These are phyloP conservation scores for Choristoneura fumiferana DNA, from an alignment of 1,140 invertebrate genomes.

Conservation along the genomic window DNA sequence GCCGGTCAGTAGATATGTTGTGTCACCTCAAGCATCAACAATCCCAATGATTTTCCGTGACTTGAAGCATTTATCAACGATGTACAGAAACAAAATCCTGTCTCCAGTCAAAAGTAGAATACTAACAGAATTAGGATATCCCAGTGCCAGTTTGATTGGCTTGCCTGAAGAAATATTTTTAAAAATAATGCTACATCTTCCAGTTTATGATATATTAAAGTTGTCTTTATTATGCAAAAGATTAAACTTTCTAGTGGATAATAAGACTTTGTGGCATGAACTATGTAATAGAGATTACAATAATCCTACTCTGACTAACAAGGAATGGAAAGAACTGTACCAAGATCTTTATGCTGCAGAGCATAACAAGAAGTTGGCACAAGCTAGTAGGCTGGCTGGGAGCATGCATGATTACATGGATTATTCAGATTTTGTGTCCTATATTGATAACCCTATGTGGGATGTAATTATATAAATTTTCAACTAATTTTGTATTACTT, in stretches of 20 bases:
- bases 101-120: conserved; percentile 58
- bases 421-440: conserved; percentile 45
- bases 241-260: conserved; percentile 38
- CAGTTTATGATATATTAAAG: conserved; percentile 45
- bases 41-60: conserved; percentile 61
- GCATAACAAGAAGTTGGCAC: conserved; percentile 30
- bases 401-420: conserved; percentile 47
- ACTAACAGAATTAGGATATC: conserved; percentile 52
- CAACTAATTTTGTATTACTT: background rate
- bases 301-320: conserved; percentile 21
- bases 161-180: conserved; percentile 61
- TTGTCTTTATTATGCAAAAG: conserved; percentile 50
- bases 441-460: conserved; percentile 52
- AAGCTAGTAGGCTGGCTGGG: conserved; percentile 22
- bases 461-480: conserved; percentile 35
- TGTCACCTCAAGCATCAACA: conserved; percentile 41
- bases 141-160: conserved; percentile 63
- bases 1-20: conserved; percentile 52
- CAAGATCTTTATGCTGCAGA: conserved; percentile 37
- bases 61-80: conserved; percentile 48
- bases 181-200: conserved; percentile 48
- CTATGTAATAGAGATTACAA: conserved; percentile 56
- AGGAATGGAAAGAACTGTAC: conserved; percentile 50
- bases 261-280: conserved; percentile 54
- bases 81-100: conserved; percentile 57